Conservation (phyloP, 2,888 invertebrate species). For the Torymus tubicola region DNA sequence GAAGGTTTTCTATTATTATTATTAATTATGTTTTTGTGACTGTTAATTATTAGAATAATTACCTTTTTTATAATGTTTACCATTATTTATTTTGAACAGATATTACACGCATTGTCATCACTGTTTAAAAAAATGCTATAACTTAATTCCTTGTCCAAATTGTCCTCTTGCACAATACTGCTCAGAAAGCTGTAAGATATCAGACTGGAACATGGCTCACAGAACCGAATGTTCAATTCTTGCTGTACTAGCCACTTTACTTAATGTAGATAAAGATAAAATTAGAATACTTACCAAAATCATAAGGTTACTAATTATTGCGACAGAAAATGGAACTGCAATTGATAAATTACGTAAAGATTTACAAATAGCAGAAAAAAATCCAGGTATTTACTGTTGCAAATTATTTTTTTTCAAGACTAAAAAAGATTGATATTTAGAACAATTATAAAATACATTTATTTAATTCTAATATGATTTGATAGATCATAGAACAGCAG, state of each 20-base stretch:
- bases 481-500: constrained; percentile 72
- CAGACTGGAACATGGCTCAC: constrained; percentile 70
- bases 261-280: constrained; percentile 72
- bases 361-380: constrained; percentile 68
- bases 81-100: constrained; percentile 59
- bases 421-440: not conserved
- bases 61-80: not conserved
- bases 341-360: constrained; percentile 69
- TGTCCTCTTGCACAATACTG: constrained; percentile 73
- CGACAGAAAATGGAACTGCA: constrained; percentile 68
- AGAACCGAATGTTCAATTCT: constrained; percentile 70
- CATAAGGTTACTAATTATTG: constrained; percentile 69
- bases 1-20: no score
- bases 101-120: constrained; percentile 74
- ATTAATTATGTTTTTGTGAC: not conserved
- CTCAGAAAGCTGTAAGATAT: constrained; percentile 69
- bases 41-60: constrained; percentile 14
- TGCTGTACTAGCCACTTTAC: constrained; percentile 67
- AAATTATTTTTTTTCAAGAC: no score
- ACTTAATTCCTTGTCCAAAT: constrained; percentile 70
- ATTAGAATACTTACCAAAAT: constrained; percentile 72
- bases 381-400: constrained; percentile 66
- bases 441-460: not conserved
- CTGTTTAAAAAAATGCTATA: constrained; percentile 70
- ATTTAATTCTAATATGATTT: not conserved